These are phyloP conservation scores for Probosciger aterrimus DNA, from an alignment of 2,113 vertebrate genomes.

Conservation along the genomic window DNA sequence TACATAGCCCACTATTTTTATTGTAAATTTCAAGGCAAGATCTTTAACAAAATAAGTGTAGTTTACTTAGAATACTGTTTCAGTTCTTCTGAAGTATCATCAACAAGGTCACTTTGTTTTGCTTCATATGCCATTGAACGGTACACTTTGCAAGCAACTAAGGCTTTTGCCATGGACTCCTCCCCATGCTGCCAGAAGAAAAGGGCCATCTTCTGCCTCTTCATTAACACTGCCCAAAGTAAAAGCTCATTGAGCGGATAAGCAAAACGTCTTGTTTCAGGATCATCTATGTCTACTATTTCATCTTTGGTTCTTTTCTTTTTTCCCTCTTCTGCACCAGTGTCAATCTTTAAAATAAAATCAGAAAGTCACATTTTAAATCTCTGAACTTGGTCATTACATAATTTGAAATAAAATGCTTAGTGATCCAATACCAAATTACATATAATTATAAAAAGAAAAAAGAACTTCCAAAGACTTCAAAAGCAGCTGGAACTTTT, in stretches of 20 bases:
- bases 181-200: constrained; percentile 99
- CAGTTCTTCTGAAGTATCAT: constrained; percentile 94
- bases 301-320: constrained; percentile 95
- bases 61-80: constrained; percentile 94
- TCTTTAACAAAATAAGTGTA: neutral
- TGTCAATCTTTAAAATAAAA: constrained; percentile 73
- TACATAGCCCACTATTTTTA: neutral
- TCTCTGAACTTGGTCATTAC: neutral
- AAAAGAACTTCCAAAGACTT: neutral
- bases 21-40: neutral
- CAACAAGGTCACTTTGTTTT: constrained; percentile 96
- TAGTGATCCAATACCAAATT: neutral
- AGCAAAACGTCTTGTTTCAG: constrained; percentile 91
- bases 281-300: constrained; percentile 97
- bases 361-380: neutral
- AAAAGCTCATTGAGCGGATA: constrained; percentile 97
- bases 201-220: constrained; percentile 96
- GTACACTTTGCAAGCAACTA: constrained; percentile 96
- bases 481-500: neutral
- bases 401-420: neutral
- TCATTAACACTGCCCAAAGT: constrained; percentile 98
- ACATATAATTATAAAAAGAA: neutral
- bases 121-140: constrained; percentile 96
- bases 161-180: constrained; percentile 97
- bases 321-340: constrained; percentile 86